These are phyloP conservation scores for Epinotia brunnichana DNA, from an alignment of 2,888 invertebrate genomes.

Conservation along the genomic window DNA sequence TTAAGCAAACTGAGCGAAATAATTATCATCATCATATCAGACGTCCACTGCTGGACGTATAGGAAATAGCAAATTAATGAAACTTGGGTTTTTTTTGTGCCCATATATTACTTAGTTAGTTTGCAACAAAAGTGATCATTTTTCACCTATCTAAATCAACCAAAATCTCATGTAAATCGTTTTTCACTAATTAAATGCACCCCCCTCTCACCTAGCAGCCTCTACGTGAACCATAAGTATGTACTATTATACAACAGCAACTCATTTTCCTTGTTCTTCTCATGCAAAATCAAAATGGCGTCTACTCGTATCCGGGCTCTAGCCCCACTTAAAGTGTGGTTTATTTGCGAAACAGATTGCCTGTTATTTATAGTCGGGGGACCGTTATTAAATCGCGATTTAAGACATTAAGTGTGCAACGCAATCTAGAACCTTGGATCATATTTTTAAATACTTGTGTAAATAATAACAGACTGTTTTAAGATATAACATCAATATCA, in stretches of 20 bases:
- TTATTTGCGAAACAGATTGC: slow-evolving; percentile 70
- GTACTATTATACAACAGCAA: not conserved
- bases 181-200: not conserved
- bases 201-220: not conserved
- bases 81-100: too few species aligned
- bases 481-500: too few species aligned
- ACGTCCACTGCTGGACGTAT: too few species aligned
- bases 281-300: slow-evolving; percentile 60
- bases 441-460: slow-evolving; percentile 10
- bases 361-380: slow-evolving; percentile 66
- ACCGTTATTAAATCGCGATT: slow-evolving; percentile 57
- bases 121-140: not conserved
- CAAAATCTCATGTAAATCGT: not conserved
- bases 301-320: slow-evolving; percentile 64
- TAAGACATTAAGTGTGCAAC: slow-evolving; percentile 34
- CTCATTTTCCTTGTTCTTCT: slow-evolving; percentile 49
- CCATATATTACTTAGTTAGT: too few species aligned
- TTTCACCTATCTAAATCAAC: not conserved
- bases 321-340: slow-evolving; percentile 66
- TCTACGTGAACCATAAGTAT: not conserved
- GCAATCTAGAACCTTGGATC: slow-evolving; percentile 22
- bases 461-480: slow-evolving; percentile 1
- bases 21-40: too few species aligned
- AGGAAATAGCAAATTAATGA: too few species aligned
- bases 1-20: too few species aligned